Evolutionary conservation across 1,140 invertebrate genomes (phyloP).

Genomic region (Dendrolimus punctatus): DNA sequence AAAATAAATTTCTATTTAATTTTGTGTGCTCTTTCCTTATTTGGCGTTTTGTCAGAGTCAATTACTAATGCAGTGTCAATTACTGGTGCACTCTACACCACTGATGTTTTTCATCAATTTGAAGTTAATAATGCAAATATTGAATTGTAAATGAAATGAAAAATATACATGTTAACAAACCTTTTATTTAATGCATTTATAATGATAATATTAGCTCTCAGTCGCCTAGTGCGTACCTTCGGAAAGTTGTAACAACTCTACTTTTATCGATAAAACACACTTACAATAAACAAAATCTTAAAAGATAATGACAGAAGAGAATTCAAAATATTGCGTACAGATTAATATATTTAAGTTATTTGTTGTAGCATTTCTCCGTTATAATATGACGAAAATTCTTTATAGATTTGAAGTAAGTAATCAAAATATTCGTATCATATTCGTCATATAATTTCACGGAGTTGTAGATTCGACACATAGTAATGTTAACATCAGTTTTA

Average conservation of each 20-base stretch:
- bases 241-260: slow-evolving; percentile 67
- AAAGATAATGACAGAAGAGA: slow-evolving; percentile 16
- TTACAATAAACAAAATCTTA: slow-evolving; percentile 18
- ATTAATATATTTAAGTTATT: slow-evolving; percentile 6
- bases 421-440: too few species aligned
- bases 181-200: slow-evolving; percentile 70
- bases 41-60: background rate
- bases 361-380: slow-evolving; percentile 2
- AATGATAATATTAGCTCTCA: slow-evolving; percentile 70
- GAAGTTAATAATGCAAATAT: too few species aligned
- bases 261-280: slow-evolving; percentile 25
- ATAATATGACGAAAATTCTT: background rate
- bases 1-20: too few species aligned
- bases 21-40: too few species aligned
- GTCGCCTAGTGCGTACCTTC: slow-evolving; percentile 70
- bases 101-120: too few species aligned
- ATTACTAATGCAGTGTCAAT: too few species aligned
- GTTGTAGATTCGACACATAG: too few species aligned
- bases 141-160: slow-evolving; percentile 26
- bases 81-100: too few species aligned
- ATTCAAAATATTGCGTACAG: slow-evolving; percentile 22
- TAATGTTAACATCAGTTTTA: too few species aligned
- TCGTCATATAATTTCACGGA: too few species aligned
- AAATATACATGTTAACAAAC: slow-evolving; percentile 62
- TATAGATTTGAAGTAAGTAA: too few species aligned